These are phyloP conservation scores for Apis florea DNA, from an alignment of 1,140 invertebrate species.

Conservation along the genomic window DNA sequence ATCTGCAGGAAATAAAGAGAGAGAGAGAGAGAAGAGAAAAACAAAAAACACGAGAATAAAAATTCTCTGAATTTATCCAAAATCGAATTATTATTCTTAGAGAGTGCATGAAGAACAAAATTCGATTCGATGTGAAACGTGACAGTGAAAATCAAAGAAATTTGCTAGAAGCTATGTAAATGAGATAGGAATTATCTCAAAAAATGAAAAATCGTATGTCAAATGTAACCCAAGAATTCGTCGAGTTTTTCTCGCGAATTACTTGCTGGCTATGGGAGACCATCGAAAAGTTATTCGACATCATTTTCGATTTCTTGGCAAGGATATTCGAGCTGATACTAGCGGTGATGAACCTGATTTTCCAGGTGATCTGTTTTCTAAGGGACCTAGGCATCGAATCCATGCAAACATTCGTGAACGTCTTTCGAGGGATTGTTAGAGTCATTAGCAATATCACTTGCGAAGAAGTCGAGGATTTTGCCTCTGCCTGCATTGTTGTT, in stretches of 20 bases:
- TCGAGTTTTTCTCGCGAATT: conserved; percentile 53
- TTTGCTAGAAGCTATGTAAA: not conserved
- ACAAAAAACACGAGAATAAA: not conserved
- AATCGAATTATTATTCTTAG: not conserved
- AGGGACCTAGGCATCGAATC: conserved; percentile 69
- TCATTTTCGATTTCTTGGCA: conserved; percentile 67
- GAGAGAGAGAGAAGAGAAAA: not conserved
- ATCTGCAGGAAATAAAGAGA: too few species aligned
- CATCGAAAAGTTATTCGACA: conserved; percentile 63
- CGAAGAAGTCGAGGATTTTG: conserved; percentile 73
- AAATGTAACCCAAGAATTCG: conserved; percentile 54
- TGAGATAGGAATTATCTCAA: not conserved
- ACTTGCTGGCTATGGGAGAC: conserved; percentile 68
- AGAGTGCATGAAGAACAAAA: not conserved
- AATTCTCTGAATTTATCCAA: not conserved
- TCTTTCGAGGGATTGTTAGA: conserved; percentile 69
- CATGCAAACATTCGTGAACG: conserved; percentile 70
- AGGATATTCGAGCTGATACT: conserved; percentile 67
- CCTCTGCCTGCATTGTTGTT: conserved; percentile 69
- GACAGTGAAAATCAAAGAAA: not conserved
- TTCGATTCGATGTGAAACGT: not conserved
- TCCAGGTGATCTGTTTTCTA: conserved; percentile 68
- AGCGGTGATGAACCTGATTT: conserved; percentile 64
- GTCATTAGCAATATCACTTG: conserved; percentile 65
- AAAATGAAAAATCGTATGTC: conserved; percentile 54